Evolutionary conservation across 2,113 vertebrate species (phyloP), one percentile per base, ranked within the genome.

Genomic region (Myotis brandtii): DNA sequence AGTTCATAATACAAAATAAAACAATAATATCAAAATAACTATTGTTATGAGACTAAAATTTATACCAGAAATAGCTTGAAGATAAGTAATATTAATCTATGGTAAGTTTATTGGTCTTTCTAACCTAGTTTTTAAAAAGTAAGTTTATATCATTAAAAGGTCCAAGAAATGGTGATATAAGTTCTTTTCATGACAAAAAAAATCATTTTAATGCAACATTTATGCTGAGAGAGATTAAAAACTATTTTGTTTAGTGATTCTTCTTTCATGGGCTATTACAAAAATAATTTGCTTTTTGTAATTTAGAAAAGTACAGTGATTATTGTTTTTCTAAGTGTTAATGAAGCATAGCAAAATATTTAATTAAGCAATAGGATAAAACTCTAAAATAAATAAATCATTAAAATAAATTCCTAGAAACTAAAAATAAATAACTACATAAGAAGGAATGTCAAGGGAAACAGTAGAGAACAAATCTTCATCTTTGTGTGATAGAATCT

Each of bases 291-390:
- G 8, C 1, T 77, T 89, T 73, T 50, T 37, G n/a, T 54, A 34
- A 88, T 54, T 50, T 43, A 18, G 40, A 83, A 89, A 89, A 70
- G 1, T 21, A 59, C 12, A 3, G 3, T 18, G 9, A 40, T 69
- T 21, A 82, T 69, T 82, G 43, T 43, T 40, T 18, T 94, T 56
- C 43, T 59, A 87, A 37, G 32, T 87, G 66, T 80, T 48, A 66
- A 48, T 50, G 34, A 89, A 89, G 40, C 4, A 66, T 64, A 83
- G 23, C 34, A 92, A 80, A 85, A 72, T 82, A 89, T 89, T 94
- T 93, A 69, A 70, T 83, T 79, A 83, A 66, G 1, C 30, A 77
- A 34, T 21, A 85, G 3, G 16, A 9, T 79, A 23, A 43, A 3
- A 34, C 59, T 62, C 59, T 27, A 62, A 10, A 27, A 9, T 62